These are phyloP conservation scores for Semnornis frantzii DNA, from an alignment of 2,113 vertebrate genomes.

Conservation along the genomic window DNA sequence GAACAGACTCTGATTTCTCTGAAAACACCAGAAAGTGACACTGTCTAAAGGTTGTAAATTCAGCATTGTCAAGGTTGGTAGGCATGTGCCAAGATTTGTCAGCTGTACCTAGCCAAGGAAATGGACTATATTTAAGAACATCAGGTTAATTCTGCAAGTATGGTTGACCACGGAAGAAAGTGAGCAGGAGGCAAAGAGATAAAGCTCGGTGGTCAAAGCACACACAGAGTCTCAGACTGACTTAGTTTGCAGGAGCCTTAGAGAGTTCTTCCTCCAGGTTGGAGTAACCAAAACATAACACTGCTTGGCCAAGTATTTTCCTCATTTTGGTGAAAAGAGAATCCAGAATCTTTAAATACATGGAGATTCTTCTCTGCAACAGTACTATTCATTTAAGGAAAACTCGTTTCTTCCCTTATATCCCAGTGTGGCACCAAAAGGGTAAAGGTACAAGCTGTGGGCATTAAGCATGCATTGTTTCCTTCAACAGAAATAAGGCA, in stretches of 20 bases:
- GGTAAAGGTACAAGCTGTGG: background rate
- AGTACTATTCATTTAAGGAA: background rate
- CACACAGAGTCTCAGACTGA: background rate
- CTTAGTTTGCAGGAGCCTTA: background rate
- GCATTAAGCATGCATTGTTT: background rate
- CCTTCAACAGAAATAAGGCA: background rate
- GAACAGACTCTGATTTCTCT: slow-evolving; percentile 22
- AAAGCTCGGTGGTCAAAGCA: background rate
- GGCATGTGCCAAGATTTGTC: background rate
- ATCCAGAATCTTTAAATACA: background rate
- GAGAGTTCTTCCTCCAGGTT: background rate
- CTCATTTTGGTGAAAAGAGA: background rate
- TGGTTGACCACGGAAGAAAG: background rate
- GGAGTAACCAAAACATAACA: background rate
- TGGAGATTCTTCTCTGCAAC: background rate
- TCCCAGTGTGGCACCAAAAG: background rate
- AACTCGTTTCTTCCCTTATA: background rate
- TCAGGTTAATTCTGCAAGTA: background rate
- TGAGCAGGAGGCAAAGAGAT: background rate
- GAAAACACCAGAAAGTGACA: slow-evolving; percentile 15
- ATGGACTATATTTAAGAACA: background rate
- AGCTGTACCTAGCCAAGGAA: background rate
- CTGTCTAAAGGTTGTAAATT: slow-evolving; percentile 14
- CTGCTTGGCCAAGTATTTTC: background rate
- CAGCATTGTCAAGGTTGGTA: background rate